Evolutionary conservation across 1,140 invertebrate species (phyloP), one percentile per base, ranked within the genome.

Genomic region (Hyphantria cunea): DNA sequence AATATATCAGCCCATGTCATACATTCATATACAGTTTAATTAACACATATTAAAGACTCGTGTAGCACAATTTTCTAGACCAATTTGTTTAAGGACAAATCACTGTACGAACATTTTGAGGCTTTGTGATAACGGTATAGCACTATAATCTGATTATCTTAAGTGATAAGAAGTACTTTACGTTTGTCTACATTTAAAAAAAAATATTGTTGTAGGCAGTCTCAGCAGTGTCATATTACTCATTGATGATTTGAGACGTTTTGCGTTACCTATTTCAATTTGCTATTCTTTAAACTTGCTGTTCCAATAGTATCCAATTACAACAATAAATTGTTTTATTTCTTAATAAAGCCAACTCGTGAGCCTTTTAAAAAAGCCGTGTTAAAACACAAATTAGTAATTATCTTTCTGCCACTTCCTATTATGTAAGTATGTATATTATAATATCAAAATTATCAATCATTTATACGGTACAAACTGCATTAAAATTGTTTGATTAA

Each of bases 111-210:
- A 14, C 5, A 33, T 41, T 32, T 32, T 14, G 48, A 59, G 17
- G n/a, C 39, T 25, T 25, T 25, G 37, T 13, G 55, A 66, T 66
- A 66, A 39, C 34, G 17, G 56, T 25, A 31, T 50, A 54, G 56
- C 55, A 37, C 55, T 58, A 68, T 63, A 55, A 25, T 53, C 49
- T 72, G 51, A 58, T 72, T 68, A 68, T 72, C 70, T 59, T 50
- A 45, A 61, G 5, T 53, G 65, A 70, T 70, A 70, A 70, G 47
- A 17, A 65, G 41, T 42, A 59, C 25, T 54, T 70, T 33, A 67
- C n/a, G 49, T 44, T 60, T 64, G 64, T 39, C 52, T 39, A 49
- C 53, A 25, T 45, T 31, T 47, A 34, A 13, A 47, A 45, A 53
- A 45, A 47, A 31, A 54, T 56, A 45, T 47, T n/a, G 13, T 34